Evolutionary conservation across 1,140 invertebrate species (phyloP), one percentile per base, ranked within the genome.

Genomic region (Mactra quadrangularis): DNA sequence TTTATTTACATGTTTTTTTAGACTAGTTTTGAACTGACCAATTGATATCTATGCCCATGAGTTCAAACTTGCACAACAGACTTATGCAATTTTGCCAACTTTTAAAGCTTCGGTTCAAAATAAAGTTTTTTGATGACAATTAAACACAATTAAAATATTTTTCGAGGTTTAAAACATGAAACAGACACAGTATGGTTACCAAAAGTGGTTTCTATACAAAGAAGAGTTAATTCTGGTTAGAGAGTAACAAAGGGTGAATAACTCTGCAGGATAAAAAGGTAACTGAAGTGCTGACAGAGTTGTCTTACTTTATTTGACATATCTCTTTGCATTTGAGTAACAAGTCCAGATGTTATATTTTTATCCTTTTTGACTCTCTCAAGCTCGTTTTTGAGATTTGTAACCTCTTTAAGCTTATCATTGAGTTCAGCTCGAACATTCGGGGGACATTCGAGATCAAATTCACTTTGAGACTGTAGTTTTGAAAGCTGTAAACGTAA

Each of bases 241-340:
- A 66, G 38, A 41, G 38, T 41, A 41, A 41, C 41, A 68, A 68
- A 68, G 64, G n/a, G 64, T 68, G 64, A 38, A 68, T 41, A 68
- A 68, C 64, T 68, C 64, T 41, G 31, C 41, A 68, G 64, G 64
- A 41, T 41, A 47, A n/a, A n/a, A 41, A 19, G 64, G 22, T 68
- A 47, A 68, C 64, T 68, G 64, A n/a, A 33, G 64, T 74, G 71
- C 71, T 29, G 22, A 52, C 53, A 41, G 53, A 59, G 71, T 74
- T 74, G 55, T 74, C 55, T 74, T 86, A 92, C 91, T 88, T 93
- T 93, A 82, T 87, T 91, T 1, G 92, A 88, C 90, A 93, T 91
- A 76, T 93, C 93, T 70, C 90, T 68, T 82, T 93, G 93, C 91
- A 93, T 92, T 70, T 92, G 92, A 25, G 91, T 92, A 3, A 93